Base-by-base conservation (phyloP, 23 tunicate species). In the Corella eumyota region DNA sequence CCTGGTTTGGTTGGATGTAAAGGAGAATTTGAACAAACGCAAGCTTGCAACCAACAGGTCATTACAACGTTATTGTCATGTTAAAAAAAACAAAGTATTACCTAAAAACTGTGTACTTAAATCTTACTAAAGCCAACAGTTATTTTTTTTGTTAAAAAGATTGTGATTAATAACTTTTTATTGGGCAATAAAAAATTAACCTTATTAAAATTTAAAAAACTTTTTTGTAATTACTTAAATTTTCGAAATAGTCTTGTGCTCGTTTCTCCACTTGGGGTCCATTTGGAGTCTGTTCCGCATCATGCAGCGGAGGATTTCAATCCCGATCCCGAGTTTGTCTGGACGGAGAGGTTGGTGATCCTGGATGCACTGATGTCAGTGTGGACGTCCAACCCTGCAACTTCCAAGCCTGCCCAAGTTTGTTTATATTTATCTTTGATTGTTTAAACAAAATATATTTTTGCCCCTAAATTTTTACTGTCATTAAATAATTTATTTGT, bases 201-300 rank as follows among this genome's bases (percentile, higher is more conserved):
- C n/a, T n/a, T n/a, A n/a, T n/a, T n/a, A n/a, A n/a, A n/a, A n/a
- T n/a, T n/a, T n/a, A n/a, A n/a, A n/a, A n/a, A n/a, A n/a, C n/a
- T n/a, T n/a, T n/a, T n/a, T n/a, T n/a, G n/a, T n/a, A n/a, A n/a
- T n/a, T n/a, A n/a, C n/a, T n/a, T n/a, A n/a, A n/a, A n/a, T n/a
- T n/a, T n/a, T n/a, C n/a, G n/a, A n/a, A n/a, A n/a, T n/a, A 82
- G 92, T 56, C 60, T 5, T 84, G 94, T 47, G 73, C 94, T 26
- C 30, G 45, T 40, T 75, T 74, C 73, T 40, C 64, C 5, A 25
- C 76, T 13, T 84, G 94, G 94, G 70, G 50, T 24, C 19, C 71
- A 7, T 84, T 79, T 77, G 37, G 70, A 15, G 67, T 25, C 3
- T 84, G 94, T 68, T 32, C 60, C 60, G n/a, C 71, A 5, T 48